Conservation (phyloP, 2,888 invertebrate genomes). For the Aspidiotus destructor region DNA sequence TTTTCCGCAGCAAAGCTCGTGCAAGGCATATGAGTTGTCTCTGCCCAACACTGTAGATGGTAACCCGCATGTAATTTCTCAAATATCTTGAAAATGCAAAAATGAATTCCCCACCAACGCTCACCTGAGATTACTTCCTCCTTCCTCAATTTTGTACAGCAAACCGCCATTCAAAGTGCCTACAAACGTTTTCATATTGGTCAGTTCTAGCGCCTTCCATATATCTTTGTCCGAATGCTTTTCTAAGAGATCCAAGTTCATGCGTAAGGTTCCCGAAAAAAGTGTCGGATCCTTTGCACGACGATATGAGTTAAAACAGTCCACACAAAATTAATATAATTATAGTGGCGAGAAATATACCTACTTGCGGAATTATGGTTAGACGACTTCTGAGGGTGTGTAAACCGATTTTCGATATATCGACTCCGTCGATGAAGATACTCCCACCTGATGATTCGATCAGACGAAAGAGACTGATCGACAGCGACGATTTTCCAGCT, state of each 20-base stretch:
- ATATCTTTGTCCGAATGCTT: conserved; percentile 67
- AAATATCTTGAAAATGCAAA: too few species aligned
- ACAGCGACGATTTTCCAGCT: conserved; percentile 85
- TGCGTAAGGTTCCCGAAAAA: conserved; percentile 80
- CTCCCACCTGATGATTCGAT: conserved; percentile 73
- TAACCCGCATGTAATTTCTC: too few species aligned
- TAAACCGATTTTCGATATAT: conserved; percentile 70
- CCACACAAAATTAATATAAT: too few species aligned
- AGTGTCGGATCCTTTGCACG: conserved; percentile 76
- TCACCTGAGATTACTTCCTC: conserved; percentile 66
- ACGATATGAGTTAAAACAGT: too few species aligned
- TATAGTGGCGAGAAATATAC: too few species aligned
- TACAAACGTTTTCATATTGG: conserved; percentile 79
- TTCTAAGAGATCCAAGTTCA: conserved; percentile 87
- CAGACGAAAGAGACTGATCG: conserved; percentile 77
- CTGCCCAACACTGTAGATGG: too few species aligned
- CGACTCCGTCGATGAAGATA: conserved; percentile 73
- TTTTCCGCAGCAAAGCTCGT: too few species aligned
- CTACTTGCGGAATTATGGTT: conserved; percentile 46
- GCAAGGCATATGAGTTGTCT: too few species aligned
- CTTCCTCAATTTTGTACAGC: conserved; percentile 75
- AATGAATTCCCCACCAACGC: too few species aligned
- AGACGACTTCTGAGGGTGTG: conserved; percentile 65
- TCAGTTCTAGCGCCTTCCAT: conserved; percentile 79
- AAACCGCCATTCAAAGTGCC: conserved; percentile 65